Evolutionary conservation across 2,888 invertebrate genomes (phyloP), one percentile per base, ranked within the genome.

Genomic region (Andricus quercusramuli): DNA sequence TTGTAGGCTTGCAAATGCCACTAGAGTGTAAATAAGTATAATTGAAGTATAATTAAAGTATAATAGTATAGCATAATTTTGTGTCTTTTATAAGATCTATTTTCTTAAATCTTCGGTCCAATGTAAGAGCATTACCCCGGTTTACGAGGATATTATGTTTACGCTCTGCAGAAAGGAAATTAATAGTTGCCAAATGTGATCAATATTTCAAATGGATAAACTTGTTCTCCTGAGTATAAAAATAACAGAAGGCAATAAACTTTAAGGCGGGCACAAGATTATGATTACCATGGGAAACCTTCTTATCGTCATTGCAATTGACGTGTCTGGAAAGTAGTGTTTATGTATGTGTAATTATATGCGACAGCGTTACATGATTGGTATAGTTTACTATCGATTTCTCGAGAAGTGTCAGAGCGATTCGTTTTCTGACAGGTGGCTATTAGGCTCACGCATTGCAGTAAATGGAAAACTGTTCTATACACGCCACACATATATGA

Each of bases 381-480:
- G 62, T 62, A 25, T 25, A 22, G 25, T 64, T 64, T 29, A 64
- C 15, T 32, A 70, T 70, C 51, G 29, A 70, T 70, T 51, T 32
- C 22, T 51, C 51, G 47, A 44, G 47, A 70, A 51, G 70, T 70
- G 25, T 51, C 20, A 29, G 51, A 70, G 51, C 25, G 29, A 70
- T 70, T 51, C 29, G 51, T 70, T 70, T 70, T 32, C 62, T 70
- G 70, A 70, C 51, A 70, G 70, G 70, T 70, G 51, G 11, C 51
- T 70, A 29, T 51, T 70, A 29, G 6, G 68, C n/a, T 51, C 51
- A 70, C 20, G 51, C 44, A 51, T 70, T 70, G 51, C 29, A 47
- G 51, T 32, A 47, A 51, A 70, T 70, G 6, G 9, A 47, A 25
- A 47, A 64, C 62, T 64, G 62, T 64, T 64, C 62, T 64, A 29